Percentiles rank a stretch among this genome's conserved stretches.
phyloP scores from a whole-genome alignment of 2,113 vertebrate species.

The Corvus moneduloides region DNA sequence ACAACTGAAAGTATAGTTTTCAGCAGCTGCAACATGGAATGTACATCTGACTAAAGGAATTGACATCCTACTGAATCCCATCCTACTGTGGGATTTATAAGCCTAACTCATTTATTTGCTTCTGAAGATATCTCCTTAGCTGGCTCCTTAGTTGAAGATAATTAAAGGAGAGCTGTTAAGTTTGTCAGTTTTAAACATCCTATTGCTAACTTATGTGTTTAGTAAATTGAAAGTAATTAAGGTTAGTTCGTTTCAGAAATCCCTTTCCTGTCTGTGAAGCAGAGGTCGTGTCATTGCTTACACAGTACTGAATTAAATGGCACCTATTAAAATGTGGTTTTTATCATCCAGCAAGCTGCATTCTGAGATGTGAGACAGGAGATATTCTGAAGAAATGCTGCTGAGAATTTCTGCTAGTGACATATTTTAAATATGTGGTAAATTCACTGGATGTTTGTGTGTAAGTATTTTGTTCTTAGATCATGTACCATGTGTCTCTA shows the following conservation, averaged over 20 bases:
- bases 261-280: not conserved
- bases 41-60: not conserved
- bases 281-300: not conserved
- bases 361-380: not conserved
- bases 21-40: not conserved
- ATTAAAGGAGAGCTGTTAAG: not conserved
- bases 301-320: not conserved
- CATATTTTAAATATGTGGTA: not conserved
- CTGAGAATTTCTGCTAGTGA: not conserved
- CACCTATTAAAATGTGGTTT: not conserved
- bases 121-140: not conserved
- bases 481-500: not conserved
- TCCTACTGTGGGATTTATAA: not conserved
- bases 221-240: constrained; percentile 13
- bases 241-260: not conserved
- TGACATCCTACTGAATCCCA: not conserved
- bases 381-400: not conserved
- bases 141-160: not conserved
- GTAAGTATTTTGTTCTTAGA: not conserved
- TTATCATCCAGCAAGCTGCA: not conserved
- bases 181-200: not conserved
- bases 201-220: not conserved
- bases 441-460: not conserved
- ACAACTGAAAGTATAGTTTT: not conserved
- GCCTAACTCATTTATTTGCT: not conserved